Base-by-base conservation (phyloP, 2,888 invertebrate species). In the Catocala sponsa region DNA sequence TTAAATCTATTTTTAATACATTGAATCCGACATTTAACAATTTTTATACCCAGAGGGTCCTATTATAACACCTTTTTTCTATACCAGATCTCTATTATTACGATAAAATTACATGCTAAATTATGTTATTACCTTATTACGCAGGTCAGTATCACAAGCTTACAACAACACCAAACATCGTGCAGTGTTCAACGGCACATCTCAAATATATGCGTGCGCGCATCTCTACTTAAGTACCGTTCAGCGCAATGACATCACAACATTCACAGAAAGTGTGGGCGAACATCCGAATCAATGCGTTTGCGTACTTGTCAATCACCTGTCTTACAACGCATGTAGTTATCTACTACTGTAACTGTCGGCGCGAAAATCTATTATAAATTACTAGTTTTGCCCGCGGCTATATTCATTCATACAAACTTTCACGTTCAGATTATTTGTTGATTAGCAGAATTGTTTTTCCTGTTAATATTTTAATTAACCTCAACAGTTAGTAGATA, bases 271-370 rank as follows among this genome's bases (percentile, higher is more conserved):
- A 68, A 51, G 49, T 55, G 74, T 78, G 70, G 70, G 76, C 63
- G 76, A 51, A 48, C 33, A 60, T 42, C 43, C 49, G 52, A 60
- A 65, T 67, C 62, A 63, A 64, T 70, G 68, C 69, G 62, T 61
- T 47, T 65, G 65, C 70, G 74, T 75, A 77, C 76, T 71, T 80
- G 80, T 81, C 80, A 74, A 78, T 81, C 84, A 82, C 72, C 74
- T 79, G 79, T 71, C 71, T 43, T 10, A 9, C 9, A 38, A 47
- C 15, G 43, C 9, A 48, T 56, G 15, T 15, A 15, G 15, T 10
- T n/a, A 48, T 35, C 46, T 25, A 63, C 57, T 55, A 63, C 70
- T 73, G 54, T 68, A 78, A 52, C 48, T 35, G 64, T 12, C n/a
- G 38, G 38, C n/a, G 13, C 5, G 9, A 5, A 46, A 41, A 54